Base-by-base conservation (phyloP, 2,888 invertebrate genomes). In the Drosophila meridionalis region DNA sequence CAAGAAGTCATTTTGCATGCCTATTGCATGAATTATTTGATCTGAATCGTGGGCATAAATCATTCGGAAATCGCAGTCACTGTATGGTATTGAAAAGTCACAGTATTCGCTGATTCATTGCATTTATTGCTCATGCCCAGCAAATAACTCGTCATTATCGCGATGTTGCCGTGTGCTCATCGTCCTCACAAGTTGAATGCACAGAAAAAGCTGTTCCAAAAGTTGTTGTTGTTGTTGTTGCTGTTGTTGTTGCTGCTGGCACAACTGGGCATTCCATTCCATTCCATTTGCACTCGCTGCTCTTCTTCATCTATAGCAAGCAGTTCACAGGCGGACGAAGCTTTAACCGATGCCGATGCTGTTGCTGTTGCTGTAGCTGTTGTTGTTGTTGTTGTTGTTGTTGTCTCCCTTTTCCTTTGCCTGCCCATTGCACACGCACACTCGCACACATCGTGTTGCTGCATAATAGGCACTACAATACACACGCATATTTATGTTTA, bases 201-300 rank as follows among this genome's bases (percentile, higher is more conserved):
- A 81, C 65, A 65, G 47, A 78, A 81, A 87, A 89, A 89, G 86
- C 87, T 87, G 83, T 76, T 87, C 77, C 74, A 75, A 78, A 79
- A 79, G 87, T 83, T 81, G 87, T 71, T 80, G 69, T 61, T 76
- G 73, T 34, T 52, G 87, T 71, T 81, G 69, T 59, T 76, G 71
- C 3, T 38, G 32, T 72, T 81, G 66, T 63, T 76, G 50, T 0
- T 50, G 86, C 79, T 85, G 69, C 62, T 77, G 72, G 53, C 77
- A 59, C 56, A 66, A 60, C 47, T 76, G 70, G 73, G 71, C 74
- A 85, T 79, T 82, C 72, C 83, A 77, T 77, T 67, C 70, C 66
- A 68, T 63, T 78, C 61, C 78, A 65, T 73, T 73, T 80, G 63
- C 62, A 66, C 65, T 67, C 36, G 59, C 55, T 48, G 28, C 75